Conservation (phyloP, 2,888 invertebrate species). For the Adelognathus sp. region DNA sequence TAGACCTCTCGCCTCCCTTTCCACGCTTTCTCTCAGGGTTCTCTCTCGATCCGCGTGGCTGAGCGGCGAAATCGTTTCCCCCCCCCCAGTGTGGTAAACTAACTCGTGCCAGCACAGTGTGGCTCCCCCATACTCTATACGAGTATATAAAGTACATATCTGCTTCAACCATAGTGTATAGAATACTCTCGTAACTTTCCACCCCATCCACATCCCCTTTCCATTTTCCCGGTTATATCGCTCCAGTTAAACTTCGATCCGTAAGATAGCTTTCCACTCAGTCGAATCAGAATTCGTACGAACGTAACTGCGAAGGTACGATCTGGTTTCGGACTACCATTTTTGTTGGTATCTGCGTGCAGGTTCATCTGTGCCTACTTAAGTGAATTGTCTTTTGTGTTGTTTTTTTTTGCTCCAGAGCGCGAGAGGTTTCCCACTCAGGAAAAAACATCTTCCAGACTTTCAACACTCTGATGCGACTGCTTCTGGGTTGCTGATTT, state of each 20-base stretch:
- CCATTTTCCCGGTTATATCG: slow-evolving; percentile 57
- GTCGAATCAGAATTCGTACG: slow-evolving; percentile 55
- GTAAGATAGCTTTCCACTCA: slow-evolving; percentile 56
- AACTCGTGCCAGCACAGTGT: slow-evolving; percentile 51
- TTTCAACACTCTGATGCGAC: no score
- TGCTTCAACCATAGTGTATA: slow-evolving; percentile 34
- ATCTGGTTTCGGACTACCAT: background rate
- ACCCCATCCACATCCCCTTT: background rate
- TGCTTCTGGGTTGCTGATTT: no score
- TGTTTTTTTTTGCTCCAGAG: no score
- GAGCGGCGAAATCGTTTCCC: slow-evolving; percentile 59
- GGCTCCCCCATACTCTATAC: slow-evolving; percentile 30
- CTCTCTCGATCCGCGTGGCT: slow-evolving; percentile 59
- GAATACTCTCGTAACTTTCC: slow-evolving; percentile 53
- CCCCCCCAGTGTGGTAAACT: slow-evolving; percentile 50
- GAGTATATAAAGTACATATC: slow-evolving; percentile 19
- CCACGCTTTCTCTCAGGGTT: slow-evolving; percentile 43
- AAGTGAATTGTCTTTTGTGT: no score
- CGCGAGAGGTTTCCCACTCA: no score
- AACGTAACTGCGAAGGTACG: slow-evolving; percentile 24
- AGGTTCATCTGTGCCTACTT: slow-evolving; percentile 9
- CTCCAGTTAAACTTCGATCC: slow-evolving; percentile 59
- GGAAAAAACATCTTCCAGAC: no score
- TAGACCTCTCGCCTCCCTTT: slow-evolving; percentile 33
- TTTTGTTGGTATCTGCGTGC: slow-evolving; percentile 16